Base-by-base conservation (phyloP, 2,888 invertebrate species). In the Myopa testacea region DNA sequence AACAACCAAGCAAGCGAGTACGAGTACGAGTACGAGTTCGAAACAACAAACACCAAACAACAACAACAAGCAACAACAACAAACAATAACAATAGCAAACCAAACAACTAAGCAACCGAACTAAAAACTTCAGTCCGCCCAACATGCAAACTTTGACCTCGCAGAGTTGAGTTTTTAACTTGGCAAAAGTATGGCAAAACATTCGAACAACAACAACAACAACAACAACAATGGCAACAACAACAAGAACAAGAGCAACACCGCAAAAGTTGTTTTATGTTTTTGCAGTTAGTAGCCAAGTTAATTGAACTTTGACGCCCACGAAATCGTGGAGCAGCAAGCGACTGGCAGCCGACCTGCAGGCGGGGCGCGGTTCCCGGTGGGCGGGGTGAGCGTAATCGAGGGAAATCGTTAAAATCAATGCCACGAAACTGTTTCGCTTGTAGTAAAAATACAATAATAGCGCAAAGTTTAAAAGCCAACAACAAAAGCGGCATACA, bases 251-350 rank as follows among this genome's bases (percentile, higher is more conserved):
- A n/a, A 68, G 3, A 67, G 14, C 7, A 68, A 69, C 19, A 52
- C 7, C 19, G 45, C 40, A 58, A 62, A 72, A 72, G 38, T 60
- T 40, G 60, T 62, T 72, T 72, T 62, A 26, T 60, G 40, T 73
- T 34, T 3, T 45, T 19, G 38, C 19, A n/a, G 26, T 72, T 72
- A 19, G 37, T 60, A 19, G 73, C 62, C 55, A 55, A 34, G 71
- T 71, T 71, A 71, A 71, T 71, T 71, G 71, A 71, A 71, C 71
- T 71, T 38, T 71, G 55, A 58, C 71, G 58, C 71, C 58, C 58
- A 55, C 71, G 38, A 71, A 71, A 71, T 71, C 55, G 37, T 58
- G 38, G 34, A 14, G 65, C 37, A 34, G 16, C 34, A 4, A 65
- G 14, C n/a, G 14, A 37, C n/a, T 50, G 55, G 16, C 14, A 55